Evolutionary conservation across 2,888 invertebrate genomes (phyloP).

Genomic region (Pachymerium ferrugineum): DNA sequence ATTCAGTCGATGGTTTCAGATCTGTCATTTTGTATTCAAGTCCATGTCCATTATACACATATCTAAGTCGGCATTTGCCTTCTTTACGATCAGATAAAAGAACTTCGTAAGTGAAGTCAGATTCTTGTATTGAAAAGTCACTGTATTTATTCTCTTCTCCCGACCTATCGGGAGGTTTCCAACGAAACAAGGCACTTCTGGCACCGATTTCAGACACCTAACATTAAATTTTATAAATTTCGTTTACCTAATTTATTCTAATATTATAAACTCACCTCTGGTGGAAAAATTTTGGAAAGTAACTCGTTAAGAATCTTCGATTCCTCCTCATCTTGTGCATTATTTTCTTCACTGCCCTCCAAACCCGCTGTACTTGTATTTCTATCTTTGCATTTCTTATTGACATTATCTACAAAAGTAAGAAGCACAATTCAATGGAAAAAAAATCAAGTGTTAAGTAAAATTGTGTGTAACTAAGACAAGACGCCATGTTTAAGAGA

Average conservation of each 20-base stretch:
- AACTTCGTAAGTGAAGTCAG: slow-evolving; percentile 72
- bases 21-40: slow-evolving; percentile 61
- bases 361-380: slow-evolving; percentile 34
- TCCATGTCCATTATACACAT: neutral
- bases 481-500: neutral
- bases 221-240: neutral
- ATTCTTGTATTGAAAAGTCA: slow-evolving; percentile 55
- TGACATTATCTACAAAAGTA: slow-evolving; percentile 31
- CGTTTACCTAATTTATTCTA: neutral
- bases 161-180: slow-evolving; percentile 62
- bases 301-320: slow-evolving; percentile 33
- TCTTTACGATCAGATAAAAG: slow-evolving; percentile 68
- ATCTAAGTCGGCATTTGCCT: slow-evolving; percentile 67
- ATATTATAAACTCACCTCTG: slow-evolving; percentile 34
- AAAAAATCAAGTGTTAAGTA: neutral
- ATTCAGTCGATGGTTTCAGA: slow-evolving; percentile 79
- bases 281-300: slow-evolving; percentile 37
- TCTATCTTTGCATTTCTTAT: slow-evolving; percentile 35
- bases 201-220: slow-evolving; percentile 77
- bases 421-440: slow-evolving; percentile 6
- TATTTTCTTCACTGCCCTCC: slow-evolving; percentile 33
- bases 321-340: slow-evolving; percentile 34
- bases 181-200: slow-evolving; percentile 75
- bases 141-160: slow-evolving; percentile 53
- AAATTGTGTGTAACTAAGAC: neutral